Evolutionary conservation across 2,797 vertebrate species (phyloP), one percentile per base, ranked within the genome.

Genomic region (Sebastiscus tertius): DNA sequence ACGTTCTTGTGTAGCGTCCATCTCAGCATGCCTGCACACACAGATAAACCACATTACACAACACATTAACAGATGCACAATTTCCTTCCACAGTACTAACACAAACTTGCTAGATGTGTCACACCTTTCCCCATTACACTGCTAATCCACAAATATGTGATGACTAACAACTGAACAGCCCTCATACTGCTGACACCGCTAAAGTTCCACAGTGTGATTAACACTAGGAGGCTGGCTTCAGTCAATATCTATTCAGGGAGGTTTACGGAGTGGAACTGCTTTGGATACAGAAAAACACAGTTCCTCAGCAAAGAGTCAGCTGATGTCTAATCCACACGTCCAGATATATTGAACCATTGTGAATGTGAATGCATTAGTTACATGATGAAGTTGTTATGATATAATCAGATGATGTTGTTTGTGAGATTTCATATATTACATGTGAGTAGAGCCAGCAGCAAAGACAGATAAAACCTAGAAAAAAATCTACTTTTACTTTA

Each of bases 1-100:
- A 97, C 96, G 84, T 97, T 99, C 91, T 97, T 98, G 63, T 99
- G 97, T 80, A 99, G 93, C 0, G 98, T 98, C 98, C 98, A 99
- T 80, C 98, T 95, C 92, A 98, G 93, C 97, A 98, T 98, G 75
- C 98, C 98, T 99, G 87, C 18, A 8, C 6, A 87, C 58, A 81
- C 64, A 84, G 56, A 86, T 9, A 26, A 31, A 75, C 33, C 33
- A 89, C 49, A 4, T 20, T 1, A 49, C 8, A 85, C 8, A 56
- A 26, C 52, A 33, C 65, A 77, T 75, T 34, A 29, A 65, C 33
- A 74, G 26, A 59, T 13, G 24, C 20, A 72, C 66, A 6, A 56
- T 84, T 80, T 87, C 59, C 81, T 80, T 87, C 59, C 81, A 87
- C 42, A 72, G 36, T 20, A 29, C 16, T 80, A 39, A 80, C 81